These are phyloP conservation scores for Arctopsyche grandis DNA, from an alignment of 1,140 invertebrate genomes.

Conservation along the genomic window DNA sequence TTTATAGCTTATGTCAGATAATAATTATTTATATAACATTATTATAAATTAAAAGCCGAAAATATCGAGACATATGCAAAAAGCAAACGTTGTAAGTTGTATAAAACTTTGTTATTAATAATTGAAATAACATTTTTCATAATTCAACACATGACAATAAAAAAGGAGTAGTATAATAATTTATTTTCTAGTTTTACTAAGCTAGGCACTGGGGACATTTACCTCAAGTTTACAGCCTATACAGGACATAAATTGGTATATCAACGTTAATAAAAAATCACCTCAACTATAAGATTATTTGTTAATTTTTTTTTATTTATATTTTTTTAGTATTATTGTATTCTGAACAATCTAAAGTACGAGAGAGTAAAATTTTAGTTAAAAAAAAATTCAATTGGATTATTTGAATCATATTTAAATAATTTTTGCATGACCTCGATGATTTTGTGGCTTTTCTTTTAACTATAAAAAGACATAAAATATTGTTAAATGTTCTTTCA, in stretches of 20 bases:
- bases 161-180: neutral
- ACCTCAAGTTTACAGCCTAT: neutral
- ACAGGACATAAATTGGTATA: conserved; percentile 6
- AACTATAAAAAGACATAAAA: conserved; percentile 33
- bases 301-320: neutral
- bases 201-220: conserved; percentile 30
- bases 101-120: conserved; percentile 8
- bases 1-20: conserved; percentile 66
- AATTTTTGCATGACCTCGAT: conserved; percentile 11
- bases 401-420: neutral
- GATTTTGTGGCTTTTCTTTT: conserved; percentile 13
- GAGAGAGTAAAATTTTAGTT: too few species aligned
- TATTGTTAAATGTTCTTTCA: conserved; percentile 27
- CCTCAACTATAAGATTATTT: neutral
- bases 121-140: neutral
- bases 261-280: neutral
- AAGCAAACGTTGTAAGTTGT: conserved; percentile 18
- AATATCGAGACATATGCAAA: conserved; percentile 21
- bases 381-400: neutral
- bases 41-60: conserved; percentile 46
- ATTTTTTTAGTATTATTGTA: neutral
- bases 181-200: conserved; percentile 24
- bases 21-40: conserved; percentile 50
- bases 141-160: neutral
- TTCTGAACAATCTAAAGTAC: neutral